A percentile compares a stretch with the other conserved stretches of the same genome.
These are phyloP conservation scores for Diarsia brunnea DNA, from an alignment of 2,888 invertebrate genomes.

Conservation along the genomic window DNA sequence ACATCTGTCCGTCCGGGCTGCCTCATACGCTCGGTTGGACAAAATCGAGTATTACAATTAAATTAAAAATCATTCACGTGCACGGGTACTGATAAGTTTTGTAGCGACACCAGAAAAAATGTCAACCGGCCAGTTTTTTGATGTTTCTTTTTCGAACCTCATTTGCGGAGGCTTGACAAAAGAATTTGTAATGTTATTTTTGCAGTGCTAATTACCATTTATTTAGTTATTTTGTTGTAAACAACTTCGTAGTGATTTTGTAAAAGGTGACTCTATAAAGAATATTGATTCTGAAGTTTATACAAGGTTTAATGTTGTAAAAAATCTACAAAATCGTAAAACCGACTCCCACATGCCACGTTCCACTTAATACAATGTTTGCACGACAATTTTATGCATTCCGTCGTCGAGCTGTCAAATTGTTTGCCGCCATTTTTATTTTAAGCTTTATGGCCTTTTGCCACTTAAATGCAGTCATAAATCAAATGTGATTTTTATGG, in stretches of 20 bases:
- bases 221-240: neutral
- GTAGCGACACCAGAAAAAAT: conserved; percentile 77
- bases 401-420: conserved; percentile 64
- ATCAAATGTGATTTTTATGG: conserved; percentile 64
- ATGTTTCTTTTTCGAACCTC: conserved; percentile 35
- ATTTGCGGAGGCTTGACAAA: conserved; percentile 23
- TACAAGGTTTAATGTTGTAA: neutral
- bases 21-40: conserved; percentile 84
- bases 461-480: conserved; percentile 64
- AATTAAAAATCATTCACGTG: conserved; percentile 89
- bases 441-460: conserved; percentile 60
- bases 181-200: conserved; percentile 9
- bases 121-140: conserved; percentile 36
- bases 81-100: conserved; percentile 77
- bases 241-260: neutral
- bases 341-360: conserved; percentile 32
- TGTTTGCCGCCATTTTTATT: conserved; percentile 62
- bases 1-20: conserved; percentile 85
- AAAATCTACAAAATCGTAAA: conserved; percentile 32
- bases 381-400: conserved; percentile 61
- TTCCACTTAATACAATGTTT: conserved; percentile 53
- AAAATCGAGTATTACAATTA: conserved; percentile 90
- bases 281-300: neutral
- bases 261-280: conserved; percentile 7
- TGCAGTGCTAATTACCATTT: conserved; percentile 8